Evolutionary conservation across 2,797 vertebrate species (phyloP), one percentile per base, ranked within the genome.

Genomic region (Heliangelus exortis): DNA sequence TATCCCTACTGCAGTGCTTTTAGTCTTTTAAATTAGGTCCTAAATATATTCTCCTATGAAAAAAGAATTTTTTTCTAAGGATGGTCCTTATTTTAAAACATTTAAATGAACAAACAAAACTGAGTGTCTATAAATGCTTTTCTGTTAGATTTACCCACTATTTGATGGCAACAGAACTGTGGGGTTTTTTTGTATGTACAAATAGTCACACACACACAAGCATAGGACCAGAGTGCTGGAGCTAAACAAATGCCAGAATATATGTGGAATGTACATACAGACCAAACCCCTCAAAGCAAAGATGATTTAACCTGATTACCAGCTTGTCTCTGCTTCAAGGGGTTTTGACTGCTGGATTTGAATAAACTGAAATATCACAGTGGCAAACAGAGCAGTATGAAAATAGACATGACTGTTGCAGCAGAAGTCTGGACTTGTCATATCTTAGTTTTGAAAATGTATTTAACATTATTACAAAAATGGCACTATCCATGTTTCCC

Each of bases 31-130:
- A 95, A 92, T 95, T 95, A 95, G 69, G 66, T 95, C 94, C 96
- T 97, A 96, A 97, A 96, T 96, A 97, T 90, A 97, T 68, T 81
- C 62, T 97, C 77, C 91, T 96, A 91, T 83, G 84, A 95, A 97
- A 96, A 97, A 93, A 97, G 97, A 97, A 97, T 97, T 96, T 97
- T 96, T 93, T 97, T 91, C 96, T 88, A 67, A 91, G 89, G 96
- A 95, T 22, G 18, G 73, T 59, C 94, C 84, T 95, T 93, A 65
- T 76, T 96, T 96, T 94, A 95, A 97, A 95, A 87, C 91, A 84
- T 53, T 86, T 63, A 71, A 90, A 67, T 61, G 51, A 92, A 92
- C 84, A 95, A 92, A 95, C 80, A 94, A 94, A 96, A 85, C 86
- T 39, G 4, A 36, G 65, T 69, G 84, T 73, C 94, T 93, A 94